These are phyloP conservation scores for Ptilonorhynchus violaceus DNA, from an alignment of 2,113 vertebrate species.

Conservation along the genomic window DNA sequence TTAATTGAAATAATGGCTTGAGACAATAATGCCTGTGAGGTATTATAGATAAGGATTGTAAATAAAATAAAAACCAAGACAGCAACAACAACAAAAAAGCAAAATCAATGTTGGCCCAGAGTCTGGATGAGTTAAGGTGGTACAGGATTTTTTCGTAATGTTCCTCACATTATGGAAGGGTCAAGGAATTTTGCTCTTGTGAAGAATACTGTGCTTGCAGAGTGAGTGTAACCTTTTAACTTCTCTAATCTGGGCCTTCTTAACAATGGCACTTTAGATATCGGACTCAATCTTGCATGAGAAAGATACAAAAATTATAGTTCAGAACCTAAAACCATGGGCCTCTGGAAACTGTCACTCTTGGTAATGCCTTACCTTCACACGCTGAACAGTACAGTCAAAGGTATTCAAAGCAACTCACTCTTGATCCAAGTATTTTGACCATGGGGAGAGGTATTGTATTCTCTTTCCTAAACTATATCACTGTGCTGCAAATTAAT, in stretches of 20 bases:
- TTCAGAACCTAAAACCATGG: neutral
- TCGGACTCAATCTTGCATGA: neutral
- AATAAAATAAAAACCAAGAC: neutral
- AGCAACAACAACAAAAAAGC: neutral
- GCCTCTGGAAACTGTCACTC: neutral
- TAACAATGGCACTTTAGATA: neutral
- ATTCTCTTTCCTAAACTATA: neutral
- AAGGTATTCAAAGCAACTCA: neutral
- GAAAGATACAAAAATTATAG: neutral
- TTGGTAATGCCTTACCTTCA: neutral
- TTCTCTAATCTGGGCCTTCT: neutral
- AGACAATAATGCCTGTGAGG: neutral
- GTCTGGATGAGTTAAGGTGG: neutral
- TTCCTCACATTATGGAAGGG: neutral
- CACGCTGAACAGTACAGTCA: neutral
- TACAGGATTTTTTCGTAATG: neutral
- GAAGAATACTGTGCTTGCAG: neutral
- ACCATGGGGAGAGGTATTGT: neutral
- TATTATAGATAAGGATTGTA: neutral
- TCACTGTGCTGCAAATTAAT: neutral
- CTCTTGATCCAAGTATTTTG: neutral
- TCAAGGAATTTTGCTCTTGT: neutral
- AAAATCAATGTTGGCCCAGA: neutral
- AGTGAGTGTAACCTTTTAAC: neutral
- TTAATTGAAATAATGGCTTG: conserved; percentile 33